phyloP scores from a whole-genome alignment of 23 tunicate species.

The Aplidium turbinatum region DNA sequence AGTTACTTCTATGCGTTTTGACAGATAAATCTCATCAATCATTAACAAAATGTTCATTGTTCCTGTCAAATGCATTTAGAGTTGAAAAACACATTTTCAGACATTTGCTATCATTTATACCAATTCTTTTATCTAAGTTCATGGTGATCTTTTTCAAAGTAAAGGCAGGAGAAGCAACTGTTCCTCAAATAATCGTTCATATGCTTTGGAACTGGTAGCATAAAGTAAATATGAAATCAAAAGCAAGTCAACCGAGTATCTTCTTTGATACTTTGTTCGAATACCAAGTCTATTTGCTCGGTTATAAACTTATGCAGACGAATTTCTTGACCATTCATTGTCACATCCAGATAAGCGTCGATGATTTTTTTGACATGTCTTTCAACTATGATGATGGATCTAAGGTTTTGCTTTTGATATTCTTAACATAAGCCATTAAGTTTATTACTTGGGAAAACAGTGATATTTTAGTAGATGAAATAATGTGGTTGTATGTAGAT shows the following conservation, averaged over 20 bases:
- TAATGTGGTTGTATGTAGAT: not conserved
- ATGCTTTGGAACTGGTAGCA: not conserved
- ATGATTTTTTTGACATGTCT: not conserved
- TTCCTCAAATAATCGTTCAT: not conserved
- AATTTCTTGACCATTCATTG: not conserved
- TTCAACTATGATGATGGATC: not conserved
- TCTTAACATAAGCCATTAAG: not conserved
- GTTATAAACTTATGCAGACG: not conserved
- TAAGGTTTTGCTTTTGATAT: not conserved
- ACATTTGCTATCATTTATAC: too few species aligned
- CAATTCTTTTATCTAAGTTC: too few species aligned
- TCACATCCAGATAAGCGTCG: not conserved
- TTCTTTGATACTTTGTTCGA: not conserved
- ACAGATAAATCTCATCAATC: too few species aligned
- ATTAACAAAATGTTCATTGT: not conserved
- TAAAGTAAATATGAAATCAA: not conserved
- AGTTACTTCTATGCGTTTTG: not conserved
- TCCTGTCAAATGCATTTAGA: not conserved
- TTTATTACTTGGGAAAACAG: slow-evolving; percentile 1
- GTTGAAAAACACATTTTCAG: not conserved
- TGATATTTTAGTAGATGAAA: not conserved
- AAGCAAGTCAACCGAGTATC: not conserved
- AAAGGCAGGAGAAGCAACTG: not conserved
- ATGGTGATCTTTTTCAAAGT: too few species aligned
- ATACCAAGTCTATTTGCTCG: not conserved